Conservation (phyloP, 2,888 invertebrate genomes). For the Abscondita cerata region DNA sequence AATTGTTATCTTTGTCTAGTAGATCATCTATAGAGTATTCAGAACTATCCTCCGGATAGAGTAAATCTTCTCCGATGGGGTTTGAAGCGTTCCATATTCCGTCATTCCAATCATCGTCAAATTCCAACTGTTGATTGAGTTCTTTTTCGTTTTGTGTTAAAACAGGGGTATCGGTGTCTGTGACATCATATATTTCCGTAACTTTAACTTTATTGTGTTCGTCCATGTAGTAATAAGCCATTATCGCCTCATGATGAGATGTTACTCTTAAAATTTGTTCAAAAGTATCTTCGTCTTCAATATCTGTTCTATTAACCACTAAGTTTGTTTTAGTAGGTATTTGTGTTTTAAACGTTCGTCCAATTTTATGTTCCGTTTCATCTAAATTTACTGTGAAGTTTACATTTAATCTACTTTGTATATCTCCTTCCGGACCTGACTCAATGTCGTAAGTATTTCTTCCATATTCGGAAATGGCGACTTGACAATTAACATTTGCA, state of each 20-base stretch:
- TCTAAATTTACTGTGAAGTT: conserved; percentile 68
- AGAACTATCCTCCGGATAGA: conserved; percentile 57
- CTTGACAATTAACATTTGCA: conserved; percentile 68
- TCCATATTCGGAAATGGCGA: conserved; percentile 73
- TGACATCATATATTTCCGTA: conserved; percentile 89
- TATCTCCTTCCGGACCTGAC: conserved; percentile 51
- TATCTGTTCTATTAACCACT: conserved; percentile 52
- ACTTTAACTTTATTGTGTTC: conserved; percentile 86
- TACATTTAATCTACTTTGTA: conserved; percentile 65
- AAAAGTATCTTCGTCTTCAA: conserved; percentile 66
- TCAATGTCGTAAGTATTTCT: conserved; percentile 58
- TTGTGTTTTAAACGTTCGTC: no score
- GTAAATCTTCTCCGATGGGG: no score
- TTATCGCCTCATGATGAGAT: conserved; percentile 84
- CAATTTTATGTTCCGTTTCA: conserved; percentile 61
- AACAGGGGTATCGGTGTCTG: conserved; percentile 73
- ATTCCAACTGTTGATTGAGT: conserved; percentile 69
- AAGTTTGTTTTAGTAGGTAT: conserved; percentile 56
- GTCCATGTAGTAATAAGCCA: conserved; percentile 92
- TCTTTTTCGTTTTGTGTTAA: conserved; percentile 68
- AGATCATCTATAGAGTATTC: conserved; percentile 64
- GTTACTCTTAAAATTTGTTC: conserved; percentile 79
- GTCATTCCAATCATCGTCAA: conserved; percentile 70
- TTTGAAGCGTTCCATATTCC: conserved; percentile 38
- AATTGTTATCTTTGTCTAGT: conserved; percentile 59